phyloP scores from a whole-genome alignment of 2,888 invertebrate species.

The Petrolisthes cinctipes region DNA sequence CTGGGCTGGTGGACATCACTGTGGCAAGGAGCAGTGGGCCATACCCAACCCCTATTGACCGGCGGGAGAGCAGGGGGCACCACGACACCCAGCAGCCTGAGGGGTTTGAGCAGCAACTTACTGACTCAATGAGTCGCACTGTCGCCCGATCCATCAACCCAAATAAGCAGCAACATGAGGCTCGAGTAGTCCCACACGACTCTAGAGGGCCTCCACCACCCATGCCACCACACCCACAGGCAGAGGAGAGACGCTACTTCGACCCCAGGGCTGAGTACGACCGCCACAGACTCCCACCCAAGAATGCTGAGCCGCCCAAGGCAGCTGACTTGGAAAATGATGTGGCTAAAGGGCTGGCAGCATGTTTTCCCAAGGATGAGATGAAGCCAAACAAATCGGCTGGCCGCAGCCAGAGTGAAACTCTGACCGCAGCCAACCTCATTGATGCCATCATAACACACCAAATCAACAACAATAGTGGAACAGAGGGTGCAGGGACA shows the following conservation, averaged over 20 bases:
- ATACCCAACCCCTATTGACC: slow-evolving; percentile 36
- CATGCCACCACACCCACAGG: slow-evolving; percentile 24
- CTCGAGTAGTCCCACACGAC: slow-evolving; percentile 12
- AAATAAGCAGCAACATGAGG: slow-evolving; percentile 30
- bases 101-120: slow-evolving; percentile 55
- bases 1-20: slow-evolving; percentile 60
- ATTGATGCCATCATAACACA: slow-evolving; percentile 63
- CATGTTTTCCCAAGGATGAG: slow-evolving; percentile 41
- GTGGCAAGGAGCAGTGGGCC: slow-evolving; percentile 42
- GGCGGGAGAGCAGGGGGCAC: slow-evolving; percentile 41
- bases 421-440: slow-evolving; percentile 57
- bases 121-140: slow-evolving; percentile 35
- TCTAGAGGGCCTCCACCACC: slow-evolving; percentile 22
- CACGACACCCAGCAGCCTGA: slow-evolving; percentile 56
- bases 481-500: slow-evolving; percentile 9
- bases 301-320: slow-evolving; percentile 16
- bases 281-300: slow-evolving; percentile 25
- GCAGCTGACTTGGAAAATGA: slow-evolving; percentile 38
- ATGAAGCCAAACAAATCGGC: slow-evolving; percentile 27
- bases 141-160: slow-evolving; percentile 35
- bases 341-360: slow-evolving; percentile 35
- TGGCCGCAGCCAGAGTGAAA: slow-evolving; percentile 23
- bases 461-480: slow-evolving; percentile 56
- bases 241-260: slow-evolving; percentile 36
- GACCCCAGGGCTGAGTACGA: slow-evolving; percentile 29